Base-by-base conservation (phyloP, 2,113 vertebrate species). In the Oncorhynchus gorbuscha region DNA sequence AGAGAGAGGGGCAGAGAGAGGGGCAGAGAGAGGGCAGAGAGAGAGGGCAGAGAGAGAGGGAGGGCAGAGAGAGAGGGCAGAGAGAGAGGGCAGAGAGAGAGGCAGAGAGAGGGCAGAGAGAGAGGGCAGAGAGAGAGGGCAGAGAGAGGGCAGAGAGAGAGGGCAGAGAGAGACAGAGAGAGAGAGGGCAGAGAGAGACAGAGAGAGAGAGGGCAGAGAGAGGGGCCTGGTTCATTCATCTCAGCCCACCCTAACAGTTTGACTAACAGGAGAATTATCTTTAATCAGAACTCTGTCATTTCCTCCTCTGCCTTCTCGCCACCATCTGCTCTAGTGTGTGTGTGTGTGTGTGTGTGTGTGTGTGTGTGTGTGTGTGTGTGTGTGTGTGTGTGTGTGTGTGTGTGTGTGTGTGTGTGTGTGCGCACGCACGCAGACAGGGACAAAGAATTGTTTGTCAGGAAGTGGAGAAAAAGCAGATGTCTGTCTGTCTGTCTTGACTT, bases 261-360 rank as follows among this genome's bases (percentile, higher is more conserved):
- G 86, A 92, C 85, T 86, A 88, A 89, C 83, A 82, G 59, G 59
- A n/a, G 18, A 62, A 84, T 90, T 91, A 87, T 89, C 84, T 87
- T 84, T 85, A 91, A 92, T 93, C 92, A 93, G 84, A 92, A 90
- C 58, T 85, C 89, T 91, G 84, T 78, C 49, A 80, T 87, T 92
- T 92, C 91, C 87, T 86, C 83, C 16, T 55, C 51, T 55, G 51
- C 16, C 51, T 55, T 76, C 81, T 80, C 72, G 72, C 73, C 76
- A 62, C 71, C 88, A 91, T 92, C 91, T 92, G 87, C 80, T 59
- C n/a, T n/a, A 14, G 26, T 13, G 8, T 26, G 8, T 26, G 12
- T 66, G 22, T 66, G 22, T 24, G 8, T 66, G 11, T 22, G n/a
- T 26, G 24, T 22, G 64, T 32, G 24, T 72, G 12, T 72, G 12